A percentile compares a stretch with the other conserved stretches of the same genome.
These are phyloP conservation scores for Diloba caeruleocephala DNA, from an alignment of 2,888 invertebrate genomes.

Conservation along the genomic window DNA sequence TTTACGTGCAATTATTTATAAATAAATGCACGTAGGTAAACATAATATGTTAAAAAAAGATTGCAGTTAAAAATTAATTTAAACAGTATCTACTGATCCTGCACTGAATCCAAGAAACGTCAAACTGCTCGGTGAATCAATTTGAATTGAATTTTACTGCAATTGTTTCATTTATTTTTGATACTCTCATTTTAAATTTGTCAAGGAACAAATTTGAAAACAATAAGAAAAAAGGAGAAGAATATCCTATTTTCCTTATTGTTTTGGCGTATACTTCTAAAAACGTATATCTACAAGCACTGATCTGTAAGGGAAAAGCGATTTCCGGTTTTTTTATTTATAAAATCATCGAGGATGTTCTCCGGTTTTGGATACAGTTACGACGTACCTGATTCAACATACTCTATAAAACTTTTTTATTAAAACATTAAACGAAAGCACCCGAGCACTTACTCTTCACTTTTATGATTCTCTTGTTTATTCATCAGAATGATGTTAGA, in stretches of 20 bases:
- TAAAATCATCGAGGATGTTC: background rate
- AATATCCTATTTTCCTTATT: no score
- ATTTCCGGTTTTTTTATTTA: no score
- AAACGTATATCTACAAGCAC: no score
- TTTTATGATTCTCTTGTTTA: conserved; percentile 6
- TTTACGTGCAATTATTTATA: no score
- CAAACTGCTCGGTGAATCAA: conserved; percentile 38
- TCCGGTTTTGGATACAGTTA: conserved; percentile 3
- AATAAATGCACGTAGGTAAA: no score
- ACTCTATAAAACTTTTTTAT: conserved; percentile 9
- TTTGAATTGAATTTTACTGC: conserved; percentile 22
- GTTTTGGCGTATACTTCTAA: no score
- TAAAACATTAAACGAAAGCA: conserved; percentile 14
- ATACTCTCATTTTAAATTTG: background rate
- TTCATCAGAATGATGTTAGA: conserved; percentile 22
- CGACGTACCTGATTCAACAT: conserved; percentile 14
- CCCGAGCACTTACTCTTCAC: conserved; percentile 7
- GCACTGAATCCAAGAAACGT: conserved; percentile 31
- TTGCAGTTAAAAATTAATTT: conserved; percentile 37
- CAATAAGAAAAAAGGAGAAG: no score
- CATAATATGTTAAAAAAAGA: no score
- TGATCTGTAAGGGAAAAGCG: no score
- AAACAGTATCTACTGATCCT: conserved; percentile 40
- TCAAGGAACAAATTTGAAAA: background rate
- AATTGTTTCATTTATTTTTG: conserved; percentile 17